A percentile compares a stretch with the other conserved stretches of the same genome.
Evolutionary conservation across 2,113 vertebrate species (phyloP).

Genomic region (Bagarius yarrelli): DNA sequence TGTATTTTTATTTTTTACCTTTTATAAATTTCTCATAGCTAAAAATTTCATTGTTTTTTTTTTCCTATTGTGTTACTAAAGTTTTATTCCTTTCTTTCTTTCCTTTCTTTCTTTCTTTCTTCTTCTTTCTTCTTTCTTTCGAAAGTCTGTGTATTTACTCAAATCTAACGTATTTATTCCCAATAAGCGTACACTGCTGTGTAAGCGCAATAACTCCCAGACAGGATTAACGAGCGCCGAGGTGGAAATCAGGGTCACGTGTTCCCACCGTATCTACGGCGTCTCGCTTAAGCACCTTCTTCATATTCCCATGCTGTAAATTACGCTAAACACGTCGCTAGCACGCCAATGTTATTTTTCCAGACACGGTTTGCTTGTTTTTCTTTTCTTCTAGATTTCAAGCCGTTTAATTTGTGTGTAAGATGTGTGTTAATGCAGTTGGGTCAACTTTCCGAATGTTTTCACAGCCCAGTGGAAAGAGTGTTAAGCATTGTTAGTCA

Average conservation of each 20-base stretch:
- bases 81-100: too few relatives aligned
- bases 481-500: conserved; percentile 54
- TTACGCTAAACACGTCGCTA: background rate
- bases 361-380: background rate
- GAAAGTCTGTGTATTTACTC: conserved; percentile 58
- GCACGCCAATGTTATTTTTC: background rate
- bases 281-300: conserved; percentile 54
- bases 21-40: background rate
- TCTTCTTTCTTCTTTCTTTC: conserved; percentile 39
- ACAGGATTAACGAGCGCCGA: conserved; percentile 60
- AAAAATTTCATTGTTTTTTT: too few relatives aligned
- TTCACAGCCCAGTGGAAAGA: conserved; percentile 42
- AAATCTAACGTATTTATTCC: conserved; percentile 67
- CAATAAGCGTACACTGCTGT: conserved; percentile 61
- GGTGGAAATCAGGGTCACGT: conserved; percentile 67
- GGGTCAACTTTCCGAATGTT: conserved; percentile 43
- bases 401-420: background rate
- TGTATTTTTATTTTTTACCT: background rate
- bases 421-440: background rate
- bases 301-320: conserved; percentile 23
- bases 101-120: background rate
- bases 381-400: background rate
- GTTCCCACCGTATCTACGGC: conserved; percentile 55
- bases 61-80: too few relatives aligned
- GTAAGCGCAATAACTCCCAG: conserved; percentile 60